Evolutionary conservation across 2,888 invertebrate genomes (phyloP).

Genomic region (Sycophila texana): DNA sequence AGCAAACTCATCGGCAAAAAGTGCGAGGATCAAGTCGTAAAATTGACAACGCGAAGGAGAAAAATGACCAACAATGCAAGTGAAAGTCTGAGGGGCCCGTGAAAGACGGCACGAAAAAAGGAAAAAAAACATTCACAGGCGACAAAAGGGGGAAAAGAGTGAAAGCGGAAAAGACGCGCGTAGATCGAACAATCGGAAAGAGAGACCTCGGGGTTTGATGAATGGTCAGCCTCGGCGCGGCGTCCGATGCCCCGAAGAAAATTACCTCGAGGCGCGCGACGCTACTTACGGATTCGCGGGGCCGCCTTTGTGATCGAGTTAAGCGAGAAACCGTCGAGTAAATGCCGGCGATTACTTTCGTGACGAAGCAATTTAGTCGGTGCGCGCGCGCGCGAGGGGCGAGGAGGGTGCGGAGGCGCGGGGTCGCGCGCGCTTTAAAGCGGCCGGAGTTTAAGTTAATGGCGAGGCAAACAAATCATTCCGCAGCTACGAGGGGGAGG

Average conservation of each 20-base stretch:
- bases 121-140: neutral
- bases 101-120: neutral
- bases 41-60: neutral
- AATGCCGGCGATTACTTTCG: conserved; percentile 61
- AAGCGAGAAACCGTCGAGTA: conserved; percentile 57
- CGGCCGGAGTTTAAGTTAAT: conserved; percentile 25
- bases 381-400: conserved; percentile 47
- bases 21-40: neutral
- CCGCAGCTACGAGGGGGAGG: neutral
- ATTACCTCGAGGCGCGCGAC: conserved; percentile 9
- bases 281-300: neutral
- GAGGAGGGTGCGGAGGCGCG: conserved; percentile 12
- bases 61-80: conserved; percentile 7
- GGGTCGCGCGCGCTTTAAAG: neutral
- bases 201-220: conserved; percentile 10
- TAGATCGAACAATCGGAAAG: neutral
- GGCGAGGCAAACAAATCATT: conserved; percentile 50
- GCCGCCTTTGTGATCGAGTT: conserved; percentile 52
- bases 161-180: conserved; percentile 8
- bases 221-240: conserved; percentile 17
- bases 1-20: neutral
- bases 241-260: neutral
- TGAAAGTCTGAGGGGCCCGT: conserved; percentile 7
- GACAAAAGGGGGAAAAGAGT: neutral
- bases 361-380: conserved; percentile 56